Conservation (phyloP, 1,140 invertebrate species). For the Notospermus geniculatus region DNA sequence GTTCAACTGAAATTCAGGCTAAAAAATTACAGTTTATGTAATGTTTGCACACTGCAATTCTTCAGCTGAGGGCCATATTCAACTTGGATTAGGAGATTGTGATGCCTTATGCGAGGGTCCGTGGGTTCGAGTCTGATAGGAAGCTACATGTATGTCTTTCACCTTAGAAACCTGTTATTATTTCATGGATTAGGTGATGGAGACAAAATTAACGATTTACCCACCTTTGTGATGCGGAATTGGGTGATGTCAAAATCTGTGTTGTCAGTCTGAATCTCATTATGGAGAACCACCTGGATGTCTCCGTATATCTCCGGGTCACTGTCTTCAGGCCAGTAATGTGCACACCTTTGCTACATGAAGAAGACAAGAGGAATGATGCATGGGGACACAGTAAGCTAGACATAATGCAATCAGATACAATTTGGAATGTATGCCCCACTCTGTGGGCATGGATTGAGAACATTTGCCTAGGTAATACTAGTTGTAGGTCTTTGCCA, state of each 20-base stretch:
- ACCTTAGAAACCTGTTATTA: too few species aligned
- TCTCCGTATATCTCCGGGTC: constrained; percentile 95
- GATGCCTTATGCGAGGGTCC: too few species aligned
- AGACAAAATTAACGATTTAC: constrained; percentile 28
- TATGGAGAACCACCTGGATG: constrained; percentile 69
- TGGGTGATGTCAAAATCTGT: constrained; percentile 94
- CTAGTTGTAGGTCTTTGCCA: too few species aligned
- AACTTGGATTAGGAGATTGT: too few species aligned
- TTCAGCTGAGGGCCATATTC: too few species aligned
- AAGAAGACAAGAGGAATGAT: background rate
- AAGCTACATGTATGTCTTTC: too few species aligned
- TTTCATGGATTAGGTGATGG: too few species aligned
- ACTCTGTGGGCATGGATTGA: background rate
- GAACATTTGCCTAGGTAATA: background rate
- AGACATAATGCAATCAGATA: background rate
- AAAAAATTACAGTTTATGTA: too few species aligned
- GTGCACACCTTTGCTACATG: constrained; percentile 88
- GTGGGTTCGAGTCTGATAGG: too few species aligned
- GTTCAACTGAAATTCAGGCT: too few species aligned
- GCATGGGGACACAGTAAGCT: background rate
- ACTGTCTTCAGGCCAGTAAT: constrained; percentile 95
- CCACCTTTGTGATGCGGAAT: constrained; percentile 84
- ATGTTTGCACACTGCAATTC: too few species aligned
- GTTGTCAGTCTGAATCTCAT: constrained; percentile 90
- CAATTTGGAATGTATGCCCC: too few species aligned